Evolutionary conservation across 2,888 invertebrate species (phyloP).

Genomic region (Peribatodes rhomboidaria): DNA sequence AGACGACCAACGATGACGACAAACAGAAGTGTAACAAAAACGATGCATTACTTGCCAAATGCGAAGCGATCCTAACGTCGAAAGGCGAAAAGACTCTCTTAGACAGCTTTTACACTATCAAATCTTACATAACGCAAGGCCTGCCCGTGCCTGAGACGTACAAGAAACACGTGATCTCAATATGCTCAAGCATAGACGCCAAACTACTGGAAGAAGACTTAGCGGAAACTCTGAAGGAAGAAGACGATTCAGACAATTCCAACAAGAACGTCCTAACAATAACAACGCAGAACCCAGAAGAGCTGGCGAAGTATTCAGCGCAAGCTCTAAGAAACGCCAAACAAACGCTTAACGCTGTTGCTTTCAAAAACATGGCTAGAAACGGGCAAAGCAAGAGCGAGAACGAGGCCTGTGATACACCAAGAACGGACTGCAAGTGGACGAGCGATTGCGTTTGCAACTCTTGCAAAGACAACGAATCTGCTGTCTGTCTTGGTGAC

Average conservation of each 20-base stretch:
- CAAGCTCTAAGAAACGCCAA: conserved; percentile 76
- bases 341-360: conserved; percentile 75
- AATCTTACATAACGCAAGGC: conserved; percentile 76
- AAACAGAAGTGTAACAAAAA: conserved; percentile 65
- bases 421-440: conserved; percentile 76
- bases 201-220: conserved; percentile 73
- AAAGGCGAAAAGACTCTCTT: conserved; percentile 74
- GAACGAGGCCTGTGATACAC: conserved; percentile 75
- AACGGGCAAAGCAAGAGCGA: conserved; percentile 75
- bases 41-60: conserved; percentile 71
- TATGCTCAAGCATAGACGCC: conserved; percentile 76
- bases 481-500: conserved; percentile 63
- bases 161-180: conserved; percentile 76
- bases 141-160: conserved; percentile 75
- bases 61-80: conserved; percentile 72
- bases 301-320: conserved; percentile 76
- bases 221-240: conserved; percentile 60
- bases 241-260: conserved; percentile 34
- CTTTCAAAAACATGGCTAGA: conserved; percentile 70
- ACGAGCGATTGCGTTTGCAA: conserved; percentile 75
- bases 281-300: conserved; percentile 67
- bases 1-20: conserved; percentile 45
- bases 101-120: conserved; percentile 78
- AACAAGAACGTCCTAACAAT: conserved; percentile 49
- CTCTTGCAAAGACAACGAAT: conserved; percentile 67